Percentiles rank a stretch among this genome's conserved stretches.
These are phyloP conservation scores for Calameuta filiformis DNA, from an alignment of 2,888 invertebrate species.

Conservation along the genomic window DNA sequence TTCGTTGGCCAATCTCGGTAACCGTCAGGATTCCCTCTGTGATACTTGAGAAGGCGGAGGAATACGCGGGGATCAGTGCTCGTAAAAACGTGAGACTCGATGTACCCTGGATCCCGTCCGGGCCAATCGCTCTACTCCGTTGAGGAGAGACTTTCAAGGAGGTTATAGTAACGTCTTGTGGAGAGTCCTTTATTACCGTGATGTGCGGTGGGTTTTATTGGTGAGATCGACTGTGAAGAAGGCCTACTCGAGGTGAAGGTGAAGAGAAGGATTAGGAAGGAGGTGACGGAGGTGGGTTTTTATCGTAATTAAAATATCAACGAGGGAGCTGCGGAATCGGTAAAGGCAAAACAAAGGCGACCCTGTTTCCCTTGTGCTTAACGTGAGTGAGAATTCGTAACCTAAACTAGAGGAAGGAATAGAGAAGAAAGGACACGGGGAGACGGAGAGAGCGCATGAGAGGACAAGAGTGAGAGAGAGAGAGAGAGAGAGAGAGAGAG, in stretches of 20 bases:
- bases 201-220: background rate
- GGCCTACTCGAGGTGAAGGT: background rate
- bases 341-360: background rate
- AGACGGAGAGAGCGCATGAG: conserved; percentile 4
- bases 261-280: background rate
- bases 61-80: background rate
- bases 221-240: background rate
- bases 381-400: conserved; percentile 15
- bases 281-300: background rate
- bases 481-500: conserved; percentile 9
- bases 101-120: background rate
- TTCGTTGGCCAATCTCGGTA: background rate
- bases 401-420: conserved; percentile 2
- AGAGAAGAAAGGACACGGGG: conserved; percentile 3
- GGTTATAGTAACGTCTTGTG: background rate
- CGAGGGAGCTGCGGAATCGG: background rate
- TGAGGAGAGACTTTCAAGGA: background rate
- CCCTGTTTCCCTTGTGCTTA: background rate
- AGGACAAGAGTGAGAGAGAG: conserved; percentile 7
- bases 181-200: background rate
- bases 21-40: background rate
- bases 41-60: background rate
- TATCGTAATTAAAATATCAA: background rate
- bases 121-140: background rate
- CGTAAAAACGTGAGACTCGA: background rate